Base-by-base conservation (phyloP, 2,888 invertebrate genomes). In the Phyllotreta striolata region DNA sequence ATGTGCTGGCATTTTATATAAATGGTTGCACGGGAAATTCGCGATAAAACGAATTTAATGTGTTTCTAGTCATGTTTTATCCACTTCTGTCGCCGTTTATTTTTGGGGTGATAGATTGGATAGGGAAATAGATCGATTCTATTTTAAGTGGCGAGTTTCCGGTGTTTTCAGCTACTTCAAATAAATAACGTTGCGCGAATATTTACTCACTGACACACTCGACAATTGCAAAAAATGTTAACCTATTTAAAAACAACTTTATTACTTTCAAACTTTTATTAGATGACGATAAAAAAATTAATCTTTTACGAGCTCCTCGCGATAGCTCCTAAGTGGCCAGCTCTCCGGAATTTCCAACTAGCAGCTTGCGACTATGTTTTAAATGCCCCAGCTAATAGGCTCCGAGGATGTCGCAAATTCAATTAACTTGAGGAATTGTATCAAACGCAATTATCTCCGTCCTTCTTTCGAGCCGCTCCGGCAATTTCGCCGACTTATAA, bases 41-140 rank as follows among this genome's bases (percentile, higher is more conserved):
- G 52, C 40, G 7, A 47, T 44, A 44, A 44, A 60, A 44, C 52
- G 44, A 52, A 37, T 52, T 60, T 44, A 54, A 52, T 60, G 60
- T 44, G 44, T 60, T 60, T 43, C 38, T 54, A 60, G 52, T 8
- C 43, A 44, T 13, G 60, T 49, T 60, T 59, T 60, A 60, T 52
- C 58, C 43, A 41, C 46, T 41, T 56, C 37, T 14, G 13, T 24
- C 13, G 46, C 37, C 37, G 34, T 52, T 52, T 52, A 52, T 52
- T 52, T 52, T 52, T 12, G 24, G 52, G 14, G 2, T 10, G 49
- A 49, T 49, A 10, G 8, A 49, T 49, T 38, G 37, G 52, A 9
- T 38, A 10, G 6, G 38, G 39, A 52, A 44, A 44, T n/a, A 44
- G 44, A n/a, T 52, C 52, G 38, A 52, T 52, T 52, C 35, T 8